Base-by-base conservation (phyloP, 2,888 invertebrate species). In the Melanotus villosus region DNA sequence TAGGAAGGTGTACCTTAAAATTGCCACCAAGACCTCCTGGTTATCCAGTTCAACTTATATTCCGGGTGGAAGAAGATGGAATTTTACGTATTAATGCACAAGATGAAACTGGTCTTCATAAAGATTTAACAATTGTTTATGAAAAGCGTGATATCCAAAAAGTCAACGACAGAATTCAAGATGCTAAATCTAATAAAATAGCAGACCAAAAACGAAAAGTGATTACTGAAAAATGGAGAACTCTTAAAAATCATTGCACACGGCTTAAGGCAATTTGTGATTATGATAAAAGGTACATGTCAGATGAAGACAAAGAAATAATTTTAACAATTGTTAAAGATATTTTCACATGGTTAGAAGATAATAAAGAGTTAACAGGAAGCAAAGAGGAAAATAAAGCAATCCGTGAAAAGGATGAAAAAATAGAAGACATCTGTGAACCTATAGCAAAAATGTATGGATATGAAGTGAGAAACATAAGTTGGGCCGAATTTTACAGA, bases 211-310 rank as follows among this genome's bases (percentile, higher is more conserved):
- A 5, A 6, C 26, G n/a, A 2, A 7, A 32, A 19, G 21, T 38
- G n/a, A 60, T 65, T 10, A 47, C 45, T 12, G 10, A 14, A n/a
- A 10, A 41, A 14, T 34, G 43, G 30, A 54, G 12, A 5, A 18
- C 14, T 9, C 23, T 67, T 9, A 52, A 60, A 60, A 52, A 34
- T 12, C 60, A 67, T 52, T 67, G 59, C 36, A 54, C 43, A 10
- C 52, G 41, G 19, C 3, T 67, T 5, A 52, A 54, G 18, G 52
- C 66, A 0, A 6, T 67, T n/a, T 43, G 60, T 18, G 21, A 30
- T 9, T 67, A 67, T 52, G 43, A 60, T 16, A 5, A 14, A 6
- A 3, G n/a, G 4, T 21, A 12, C 7, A 32, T 66, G 16, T 36
- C 19, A 0, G 41, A 50, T 10, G 41, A 30, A 9, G 66, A 66